Evolutionary conservation across 2,113 vertebrate genomes (phyloP), one percentile per base, ranked within the genome.

Genomic region (Rhipidura dahli): DNA sequence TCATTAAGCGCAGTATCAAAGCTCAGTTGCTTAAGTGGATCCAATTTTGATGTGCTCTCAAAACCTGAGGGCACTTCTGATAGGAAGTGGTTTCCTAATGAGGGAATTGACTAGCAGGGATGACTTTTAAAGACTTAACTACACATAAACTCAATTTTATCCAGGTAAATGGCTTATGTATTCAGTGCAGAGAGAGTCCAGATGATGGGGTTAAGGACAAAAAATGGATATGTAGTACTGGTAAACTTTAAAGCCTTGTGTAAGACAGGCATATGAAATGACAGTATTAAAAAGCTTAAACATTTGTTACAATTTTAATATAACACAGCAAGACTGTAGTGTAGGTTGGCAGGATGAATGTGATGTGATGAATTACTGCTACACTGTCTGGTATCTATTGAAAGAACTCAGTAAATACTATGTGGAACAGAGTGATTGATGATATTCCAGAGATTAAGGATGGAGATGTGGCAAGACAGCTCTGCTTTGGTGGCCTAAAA

Each of bases 11-110:
- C 76, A 33, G 80, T 94, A 96, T 96, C 90, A 97, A 94, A 96
- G 83, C 94, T 93, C 16, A 0, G 72, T 93, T 92, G 76, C 91
- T 95, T 96, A 95, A 95, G 94, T 96, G 93, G 83, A 96, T 97
- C 91, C 93, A 97, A 92, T 95, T 96, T 96, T 96, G 93, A 95
- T 96, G 94, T 87, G 93, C 90, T 83, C 90, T 96, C 95, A 93
- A 98, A 96, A 97, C 84, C 80, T 95, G 57, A 90, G 93, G 79
- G 80, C 90, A 90, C 96, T 97, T 97, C 80, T 77, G 87, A 84
- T 83, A 81, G 79, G 69, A 96, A 95, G 53, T 65, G 89, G 68
- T 93, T 96, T 94, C 89, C 90, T 95, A 94, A 94, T 90, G 72
- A 94, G 82, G 72, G 90, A 96, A 93, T 88, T 93, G 94, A 91